phyloP scores from a whole-genome alignment of 2,113 vertebrate genomes.

The Neomonachus schauinslandi region DNA sequence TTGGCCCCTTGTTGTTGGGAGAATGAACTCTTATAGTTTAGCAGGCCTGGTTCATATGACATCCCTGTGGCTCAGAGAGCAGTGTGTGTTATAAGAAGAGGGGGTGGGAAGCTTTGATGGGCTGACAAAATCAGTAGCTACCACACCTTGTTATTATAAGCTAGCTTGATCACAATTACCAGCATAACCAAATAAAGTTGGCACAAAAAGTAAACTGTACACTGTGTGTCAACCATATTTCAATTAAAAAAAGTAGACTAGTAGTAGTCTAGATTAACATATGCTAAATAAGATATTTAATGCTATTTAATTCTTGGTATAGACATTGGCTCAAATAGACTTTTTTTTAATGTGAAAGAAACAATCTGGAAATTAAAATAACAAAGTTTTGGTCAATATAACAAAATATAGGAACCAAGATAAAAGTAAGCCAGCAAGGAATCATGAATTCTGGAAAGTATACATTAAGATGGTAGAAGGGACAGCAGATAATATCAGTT shows the following conservation, averaged over 20 bases:
- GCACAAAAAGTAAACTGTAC: background rate
- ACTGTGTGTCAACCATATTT: background rate
- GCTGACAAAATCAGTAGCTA: background rate
- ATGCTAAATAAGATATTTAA: background rate
- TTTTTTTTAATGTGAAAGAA: background rate
- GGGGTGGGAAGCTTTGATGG: background rate
- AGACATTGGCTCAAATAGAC: background rate
- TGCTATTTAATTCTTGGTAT: background rate
- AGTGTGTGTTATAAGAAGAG: background rate
- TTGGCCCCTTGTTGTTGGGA: background rate
- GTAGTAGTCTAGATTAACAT: background rate
- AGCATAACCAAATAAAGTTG: background rate
- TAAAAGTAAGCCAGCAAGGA: background rate
- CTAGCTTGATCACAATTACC: background rate
- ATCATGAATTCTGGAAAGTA: background rate
- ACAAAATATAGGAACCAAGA: background rate
- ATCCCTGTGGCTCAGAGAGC: background rate
- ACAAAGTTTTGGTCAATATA: background rate
- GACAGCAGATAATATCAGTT: background rate
- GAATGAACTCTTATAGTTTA: background rate
- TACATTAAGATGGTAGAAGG: background rate
- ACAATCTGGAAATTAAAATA: background rate
- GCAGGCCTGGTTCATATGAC: background rate
- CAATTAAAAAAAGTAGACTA: background rate
- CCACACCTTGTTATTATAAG: background rate